phyloP scores from a whole-genome alignment of 1,140 invertebrate species.

The Nasonia longicornis region DNA sequence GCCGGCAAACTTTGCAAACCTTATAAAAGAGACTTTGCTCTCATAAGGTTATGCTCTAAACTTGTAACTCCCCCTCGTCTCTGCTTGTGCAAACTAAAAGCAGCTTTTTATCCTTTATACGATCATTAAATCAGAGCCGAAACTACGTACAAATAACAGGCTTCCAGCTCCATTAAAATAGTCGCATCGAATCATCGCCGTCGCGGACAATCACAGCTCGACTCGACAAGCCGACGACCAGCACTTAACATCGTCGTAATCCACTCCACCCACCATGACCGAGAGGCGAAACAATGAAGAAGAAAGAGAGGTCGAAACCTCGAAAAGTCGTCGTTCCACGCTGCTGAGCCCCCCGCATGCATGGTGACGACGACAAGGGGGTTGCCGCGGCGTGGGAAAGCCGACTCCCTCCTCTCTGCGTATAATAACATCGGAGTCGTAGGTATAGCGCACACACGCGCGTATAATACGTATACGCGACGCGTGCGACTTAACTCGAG shows the following conservation, averaged over 20 bases:
- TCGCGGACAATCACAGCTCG: not conserved
- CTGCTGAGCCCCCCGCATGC: not conserved
- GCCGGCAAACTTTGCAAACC: conserved; percentile 9
- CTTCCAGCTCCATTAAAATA: no score
- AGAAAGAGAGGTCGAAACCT: not conserved
- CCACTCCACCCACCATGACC: not conserved
- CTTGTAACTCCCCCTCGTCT: not conserved
- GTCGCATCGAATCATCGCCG: not conserved
- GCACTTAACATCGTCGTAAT: not conserved
- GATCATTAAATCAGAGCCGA: no score
- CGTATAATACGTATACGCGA: not conserved
- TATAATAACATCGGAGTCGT: not conserved
- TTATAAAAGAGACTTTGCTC: not conserved
- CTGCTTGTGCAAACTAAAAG: not conserved
- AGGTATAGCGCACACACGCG: not conserved
- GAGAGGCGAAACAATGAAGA: not conserved
- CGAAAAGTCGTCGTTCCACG: conserved; percentile 11
- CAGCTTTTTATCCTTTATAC: no score
- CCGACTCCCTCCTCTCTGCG: not conserved
- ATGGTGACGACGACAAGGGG: not conserved
- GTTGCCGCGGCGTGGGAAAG: conserved; percentile 19
- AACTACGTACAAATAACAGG: no score
- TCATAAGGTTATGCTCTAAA: not conserved
- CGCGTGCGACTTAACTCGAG: conserved; percentile 22
- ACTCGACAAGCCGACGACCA: no score